These are phyloP conservation scores for Parnassius orleans DNA, from an alignment of 2,888 invertebrate genomes.

Conservation along the genomic window DNA sequence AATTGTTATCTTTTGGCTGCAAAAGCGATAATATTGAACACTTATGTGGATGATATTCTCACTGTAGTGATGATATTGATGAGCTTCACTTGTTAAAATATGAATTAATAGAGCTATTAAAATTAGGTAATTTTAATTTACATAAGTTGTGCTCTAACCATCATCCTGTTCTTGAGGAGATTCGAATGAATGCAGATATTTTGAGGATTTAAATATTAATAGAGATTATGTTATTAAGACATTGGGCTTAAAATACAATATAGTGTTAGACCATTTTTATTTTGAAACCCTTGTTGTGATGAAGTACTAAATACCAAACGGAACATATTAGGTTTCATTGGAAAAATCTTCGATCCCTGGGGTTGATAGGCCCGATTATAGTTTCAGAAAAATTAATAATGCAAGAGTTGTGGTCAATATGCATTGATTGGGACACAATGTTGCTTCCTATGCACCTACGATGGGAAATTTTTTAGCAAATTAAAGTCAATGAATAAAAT, in stretches of 20 bases:
- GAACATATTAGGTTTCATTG: conserved; percentile 23
- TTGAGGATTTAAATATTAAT: no score
- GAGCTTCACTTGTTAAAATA: conserved; percentile 1
- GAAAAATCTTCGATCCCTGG: conserved; percentile 30
- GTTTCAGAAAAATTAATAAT: conserved; percentile 29
- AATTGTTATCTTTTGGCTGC: not conserved
- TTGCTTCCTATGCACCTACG: no score
- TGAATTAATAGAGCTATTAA: not conserved
- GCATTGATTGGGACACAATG: no score
- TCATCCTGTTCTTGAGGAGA: no score
- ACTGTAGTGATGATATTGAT: conserved; percentile 6
- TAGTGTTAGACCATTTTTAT: no score
- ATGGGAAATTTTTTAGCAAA: no score
- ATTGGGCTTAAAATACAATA: no score
- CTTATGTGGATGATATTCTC: conserved; percentile 15
- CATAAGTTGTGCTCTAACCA: no score
- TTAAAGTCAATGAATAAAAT: no score
- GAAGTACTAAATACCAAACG: conserved; percentile 4
- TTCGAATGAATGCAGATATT: no score
- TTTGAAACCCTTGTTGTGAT: no score
- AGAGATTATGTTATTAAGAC: conserved; percentile 1
- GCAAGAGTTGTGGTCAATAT: conserved; percentile 27
- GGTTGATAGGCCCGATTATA: conserved; percentile 31
- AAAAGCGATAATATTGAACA: conserved; percentile 1
- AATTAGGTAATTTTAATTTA: conserved; percentile 9